Evolutionary conservation across 2,113 vertebrate genomes (phyloP).

Genomic region (Syngnathus scovelli): DNA sequence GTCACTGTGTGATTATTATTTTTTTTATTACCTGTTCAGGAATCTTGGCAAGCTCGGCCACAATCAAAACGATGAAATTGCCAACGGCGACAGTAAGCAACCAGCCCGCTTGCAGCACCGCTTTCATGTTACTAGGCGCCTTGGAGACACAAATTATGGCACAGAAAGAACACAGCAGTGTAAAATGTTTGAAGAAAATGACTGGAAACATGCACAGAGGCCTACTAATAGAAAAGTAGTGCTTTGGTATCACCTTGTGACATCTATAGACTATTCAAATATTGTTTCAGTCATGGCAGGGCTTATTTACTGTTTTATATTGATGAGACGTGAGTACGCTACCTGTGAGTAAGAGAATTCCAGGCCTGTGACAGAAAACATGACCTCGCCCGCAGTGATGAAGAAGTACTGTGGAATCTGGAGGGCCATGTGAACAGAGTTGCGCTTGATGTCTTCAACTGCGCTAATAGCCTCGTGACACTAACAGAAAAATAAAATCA

Average conservation of each 20-base stretch:
- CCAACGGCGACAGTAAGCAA: slow-evolving; percentile 84
- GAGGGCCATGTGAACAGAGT: slow-evolving; percentile 81
- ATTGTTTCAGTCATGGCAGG: too few relatives aligned
- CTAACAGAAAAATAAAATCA: slow-evolving; percentile 34
- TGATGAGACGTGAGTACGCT: slow-evolving; percentile 5
- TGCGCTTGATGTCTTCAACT: slow-evolving; percentile 77
- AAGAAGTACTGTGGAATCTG: slow-evolving; percentile 97
- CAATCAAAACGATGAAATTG: slow-evolving; percentile 91
- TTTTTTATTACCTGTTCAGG: slow-evolving; percentile 71
- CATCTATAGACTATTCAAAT: too few relatives aligned
- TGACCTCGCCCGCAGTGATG: slow-evolving; percentile 84
- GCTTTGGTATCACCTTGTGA: too few relatives aligned
- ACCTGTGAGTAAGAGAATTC: slow-evolving; percentile 97
- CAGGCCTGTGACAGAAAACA: slow-evolving; percentile 93
- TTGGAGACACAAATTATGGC: slow-evolving; percentile 44
- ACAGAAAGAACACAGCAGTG: background rate
- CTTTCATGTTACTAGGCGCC: slow-evolving; percentile 96
- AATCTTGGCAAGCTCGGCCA: slow-evolving; percentile 79
- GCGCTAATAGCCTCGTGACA: slow-evolving; percentile 42
- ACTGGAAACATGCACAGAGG: background rate
- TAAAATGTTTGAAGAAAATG: background rate
- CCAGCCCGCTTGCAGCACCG: slow-evolving; percentile 94
- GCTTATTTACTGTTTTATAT: background rate
- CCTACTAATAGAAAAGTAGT: background rate
- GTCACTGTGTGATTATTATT: background rate